Conservation (phyloP, 2,113 vertebrate species). For the Chrysochloris asiatica region DNA sequence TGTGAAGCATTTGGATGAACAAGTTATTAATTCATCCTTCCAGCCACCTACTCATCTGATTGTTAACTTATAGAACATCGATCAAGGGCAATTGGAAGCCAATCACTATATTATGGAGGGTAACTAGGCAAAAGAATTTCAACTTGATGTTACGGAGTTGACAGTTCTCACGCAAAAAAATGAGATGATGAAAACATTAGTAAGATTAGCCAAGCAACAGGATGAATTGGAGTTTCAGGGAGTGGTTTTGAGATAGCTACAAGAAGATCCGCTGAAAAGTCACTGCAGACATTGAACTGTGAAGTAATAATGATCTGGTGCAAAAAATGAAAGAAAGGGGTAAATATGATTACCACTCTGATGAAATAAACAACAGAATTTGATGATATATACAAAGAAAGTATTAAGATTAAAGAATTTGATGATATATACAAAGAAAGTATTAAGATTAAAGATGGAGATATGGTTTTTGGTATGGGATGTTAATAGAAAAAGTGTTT, state of each 20-base stretch:
- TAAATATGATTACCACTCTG: not conserved
- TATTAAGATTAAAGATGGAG: not conserved
- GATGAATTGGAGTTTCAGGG: not conserved
- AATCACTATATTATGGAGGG: not conserved
- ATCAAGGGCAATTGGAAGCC: not conserved
- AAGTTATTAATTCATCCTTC: not conserved
- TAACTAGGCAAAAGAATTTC: constrained; percentile 6
- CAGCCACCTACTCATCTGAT: not conserved
- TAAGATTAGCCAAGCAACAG: not conserved
- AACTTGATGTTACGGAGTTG: not conserved
- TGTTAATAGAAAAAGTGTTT: not conserved
- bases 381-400: not conserved
- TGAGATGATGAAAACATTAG: not conserved
- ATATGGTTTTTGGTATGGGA: not conserved
- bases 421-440: not conserved
- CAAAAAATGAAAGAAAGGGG: constrained; percentile 7
- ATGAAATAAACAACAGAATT: constrained; percentile 16
- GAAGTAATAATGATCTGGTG: not conserved
- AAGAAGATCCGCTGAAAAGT: constrained; percentile 13
- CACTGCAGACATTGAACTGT: not conserved
- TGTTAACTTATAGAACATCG: not conserved
- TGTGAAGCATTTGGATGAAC: not conserved
- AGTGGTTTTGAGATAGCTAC: not conserved
- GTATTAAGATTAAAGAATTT: not conserved
- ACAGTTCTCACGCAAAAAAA: not conserved